These are phyloP conservation scores for Ormia ochracea DNA, from an alignment of 2,888 invertebrate species.

Conservation along the genomic window DNA sequence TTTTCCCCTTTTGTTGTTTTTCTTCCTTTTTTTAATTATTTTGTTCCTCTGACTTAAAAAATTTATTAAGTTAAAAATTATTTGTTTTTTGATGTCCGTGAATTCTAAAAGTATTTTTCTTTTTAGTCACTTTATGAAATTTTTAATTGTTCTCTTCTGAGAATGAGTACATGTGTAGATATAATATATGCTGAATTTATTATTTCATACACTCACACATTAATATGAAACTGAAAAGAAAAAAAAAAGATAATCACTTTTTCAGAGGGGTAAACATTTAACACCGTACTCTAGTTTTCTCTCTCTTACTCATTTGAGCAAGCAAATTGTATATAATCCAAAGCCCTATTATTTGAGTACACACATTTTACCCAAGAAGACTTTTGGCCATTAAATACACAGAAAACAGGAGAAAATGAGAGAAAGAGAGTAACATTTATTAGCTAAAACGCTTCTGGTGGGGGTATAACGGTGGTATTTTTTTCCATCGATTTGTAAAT, in stretches of 20 bases:
- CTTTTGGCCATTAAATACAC: not conserved
- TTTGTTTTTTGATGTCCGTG: constrained; percentile 4
- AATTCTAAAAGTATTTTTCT: constrained; percentile 4
- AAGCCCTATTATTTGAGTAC: constrained; percentile 10
- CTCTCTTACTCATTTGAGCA: constrained; percentile 46
- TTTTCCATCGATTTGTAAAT: constrained; percentile 20
- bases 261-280: constrained; percentile 13
- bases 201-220: constrained; percentile 25
- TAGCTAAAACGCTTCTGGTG: not conserved
- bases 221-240: constrained; percentile 49
- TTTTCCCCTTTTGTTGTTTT: too few species aligned
- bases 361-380: not conserved
- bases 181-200: constrained; percentile 3
- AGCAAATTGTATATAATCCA: not conserved
- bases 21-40: not conserved
- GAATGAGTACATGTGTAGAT: constrained; percentile 7
- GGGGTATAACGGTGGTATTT: constrained; percentile 21
- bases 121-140: not conserved
- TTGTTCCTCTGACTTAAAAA: not conserved
- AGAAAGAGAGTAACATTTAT: constrained; percentile 44
- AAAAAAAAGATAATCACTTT: constrained; percentile 14
- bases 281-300: constrained; percentile 44
- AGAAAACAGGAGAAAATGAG: constrained; percentile 26
- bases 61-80: not conserved
- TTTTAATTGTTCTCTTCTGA: constrained; percentile 2